A percentile compares a stretch with the other conserved stretches of the same genome.
These are phyloP conservation scores for Dasypogon diadema DNA, from an alignment of 2,888 invertebrate genomes.

Conservation along the genomic window DNA sequence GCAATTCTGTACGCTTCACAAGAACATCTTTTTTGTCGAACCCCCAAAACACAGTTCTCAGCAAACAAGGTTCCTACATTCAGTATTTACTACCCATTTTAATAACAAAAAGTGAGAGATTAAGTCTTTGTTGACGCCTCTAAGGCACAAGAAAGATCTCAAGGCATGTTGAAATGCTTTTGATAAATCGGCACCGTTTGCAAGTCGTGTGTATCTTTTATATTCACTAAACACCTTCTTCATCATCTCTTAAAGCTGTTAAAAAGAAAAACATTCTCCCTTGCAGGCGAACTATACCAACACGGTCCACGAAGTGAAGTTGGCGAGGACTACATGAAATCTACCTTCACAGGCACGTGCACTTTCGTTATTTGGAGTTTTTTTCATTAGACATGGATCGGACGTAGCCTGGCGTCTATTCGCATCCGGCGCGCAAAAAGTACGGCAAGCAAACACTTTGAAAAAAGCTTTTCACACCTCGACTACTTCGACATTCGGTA, in stretches of 20 bases:
- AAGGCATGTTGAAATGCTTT: constrained; percentile 18
- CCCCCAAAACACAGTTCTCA: constrained; percentile 9
- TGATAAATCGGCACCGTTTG: constrained; percentile 40
- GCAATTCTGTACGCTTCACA: no score
- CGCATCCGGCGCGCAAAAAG: background rate
- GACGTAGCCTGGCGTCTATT: background rate
- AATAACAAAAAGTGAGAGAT: constrained; percentile 37
- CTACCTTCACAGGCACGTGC: constrained; percentile 5
- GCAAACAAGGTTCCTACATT: constrained; percentile 6
- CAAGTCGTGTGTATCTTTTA: constrained; percentile 19
- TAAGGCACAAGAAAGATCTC: background rate
- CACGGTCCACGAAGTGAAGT: background rate
- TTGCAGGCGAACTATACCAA: background rate
- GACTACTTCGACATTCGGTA: constrained; percentile 13
- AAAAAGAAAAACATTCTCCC: background rate
- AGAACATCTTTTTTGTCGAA: no score
- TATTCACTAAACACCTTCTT: constrained; percentile 34
- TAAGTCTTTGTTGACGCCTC: background rate
- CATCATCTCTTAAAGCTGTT: constrained; percentile 34
- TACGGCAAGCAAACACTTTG: constrained; percentile 17
- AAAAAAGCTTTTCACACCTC: constrained; percentile 34
- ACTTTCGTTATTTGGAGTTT: constrained; percentile 26
- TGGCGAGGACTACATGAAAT: background rate
- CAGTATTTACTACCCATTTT: constrained; percentile 13
- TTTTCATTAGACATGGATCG: constrained; percentile 24